Evolutionary conservation across 2,113 vertebrate species (phyloP).

Genomic region (Ochotona curzoniae): DNA sequence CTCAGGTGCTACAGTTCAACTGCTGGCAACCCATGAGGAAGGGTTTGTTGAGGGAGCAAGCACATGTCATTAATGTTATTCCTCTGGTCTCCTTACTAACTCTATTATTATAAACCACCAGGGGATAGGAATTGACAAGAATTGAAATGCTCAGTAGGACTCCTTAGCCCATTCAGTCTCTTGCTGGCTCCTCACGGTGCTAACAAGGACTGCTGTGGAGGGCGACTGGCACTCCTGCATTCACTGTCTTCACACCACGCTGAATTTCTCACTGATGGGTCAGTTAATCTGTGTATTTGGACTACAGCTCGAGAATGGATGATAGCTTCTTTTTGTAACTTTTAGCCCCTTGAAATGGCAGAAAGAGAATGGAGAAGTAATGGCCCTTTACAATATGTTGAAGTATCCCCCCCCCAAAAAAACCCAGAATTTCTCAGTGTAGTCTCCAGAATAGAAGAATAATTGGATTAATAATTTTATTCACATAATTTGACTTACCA

Average conservation of each 20-base stretch:
- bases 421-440: constrained; percentile 22
- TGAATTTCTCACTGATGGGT: constrained; percentile 70
- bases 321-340: constrained; percentile 60
- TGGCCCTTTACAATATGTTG: constrained; percentile 48
- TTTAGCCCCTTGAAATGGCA: constrained; percentile 35
- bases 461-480: constrained; percentile 57
- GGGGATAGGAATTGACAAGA: constrained; percentile 80
- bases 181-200: constrained; percentile 77
- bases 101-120: constrained; percentile 78
- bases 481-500: constrained; percentile 42
- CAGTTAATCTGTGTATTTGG: constrained; percentile 65
- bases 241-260: constrained; percentile 43
- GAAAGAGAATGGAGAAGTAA: constrained; percentile 55
- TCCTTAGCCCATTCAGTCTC: constrained; percentile 73
- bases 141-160: constrained; percentile 80
- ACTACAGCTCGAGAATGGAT: constrained; percentile 61
- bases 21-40: constrained; percentile 59
- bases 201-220: constrained; percentile 71
- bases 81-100: constrained; percentile 73
- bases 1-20: constrained; percentile 53
- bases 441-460: constrained; percentile 38
- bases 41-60: constrained; percentile 69
- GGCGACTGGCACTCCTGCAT: constrained; percentile 58
- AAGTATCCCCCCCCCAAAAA: neutral
- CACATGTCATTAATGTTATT: constrained; percentile 75